These are phyloP conservation scores for Rhinoptilus africanus DNA, from an alignment of 2,113 vertebrate genomes.

Conservation along the genomic window DNA sequence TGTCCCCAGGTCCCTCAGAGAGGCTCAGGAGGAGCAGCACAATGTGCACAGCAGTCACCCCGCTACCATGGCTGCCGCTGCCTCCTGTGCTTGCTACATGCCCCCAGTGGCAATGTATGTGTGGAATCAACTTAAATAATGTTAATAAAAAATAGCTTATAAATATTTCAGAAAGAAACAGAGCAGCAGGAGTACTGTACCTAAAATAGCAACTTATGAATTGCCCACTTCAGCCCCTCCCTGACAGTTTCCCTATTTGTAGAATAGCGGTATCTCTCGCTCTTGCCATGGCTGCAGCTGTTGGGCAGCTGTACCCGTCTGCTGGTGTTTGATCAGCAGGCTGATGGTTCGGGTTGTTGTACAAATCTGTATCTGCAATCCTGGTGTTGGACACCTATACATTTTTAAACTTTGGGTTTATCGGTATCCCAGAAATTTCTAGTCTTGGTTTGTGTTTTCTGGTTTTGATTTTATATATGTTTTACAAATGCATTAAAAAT, in stretches of 20 bases:
- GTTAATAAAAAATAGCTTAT: not conserved
- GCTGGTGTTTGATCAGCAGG: not conserved
- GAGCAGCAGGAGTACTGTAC: not conserved
- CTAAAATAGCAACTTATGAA: not conserved
- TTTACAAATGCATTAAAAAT: not conserved
- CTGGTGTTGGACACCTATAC: not conserved
- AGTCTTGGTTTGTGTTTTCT: not conserved
- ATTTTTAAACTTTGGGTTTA: not conserved
- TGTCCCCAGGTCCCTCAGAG: not conserved
- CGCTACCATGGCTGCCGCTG: not conserved
- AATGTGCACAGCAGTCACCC: not conserved
- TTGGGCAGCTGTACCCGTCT: not conserved
- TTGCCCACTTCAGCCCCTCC: not conserved
- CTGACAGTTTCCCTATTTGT: not conserved
- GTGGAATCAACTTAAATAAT: not conserved
- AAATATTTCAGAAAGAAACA: not conserved
- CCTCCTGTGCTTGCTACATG: not conserved
- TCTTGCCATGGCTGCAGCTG: not conserved
- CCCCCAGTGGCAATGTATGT: not conserved
- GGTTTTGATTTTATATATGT: not conserved
- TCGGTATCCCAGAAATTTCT: not conserved
- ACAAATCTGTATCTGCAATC: not conserved
- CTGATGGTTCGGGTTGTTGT: not conserved
- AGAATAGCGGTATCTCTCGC: not conserved
- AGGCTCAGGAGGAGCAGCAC: not conserved